phyloP scores from a whole-genome alignment of 2,113 vertebrate genomes.

The Sisor rabdophorus region DNA sequence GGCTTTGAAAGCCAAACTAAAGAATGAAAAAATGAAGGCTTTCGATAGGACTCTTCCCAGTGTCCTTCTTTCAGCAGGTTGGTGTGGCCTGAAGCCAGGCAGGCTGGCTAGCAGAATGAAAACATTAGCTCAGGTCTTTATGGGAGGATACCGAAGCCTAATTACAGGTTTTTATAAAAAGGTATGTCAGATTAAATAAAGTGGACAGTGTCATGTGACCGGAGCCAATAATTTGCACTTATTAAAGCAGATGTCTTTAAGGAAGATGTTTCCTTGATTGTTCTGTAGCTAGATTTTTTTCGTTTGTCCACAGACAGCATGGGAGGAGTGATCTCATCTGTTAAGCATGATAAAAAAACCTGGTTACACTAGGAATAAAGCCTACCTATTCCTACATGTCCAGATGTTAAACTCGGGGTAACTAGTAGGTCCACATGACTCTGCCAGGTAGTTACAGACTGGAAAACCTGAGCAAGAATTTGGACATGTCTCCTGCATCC shows the following conservation, averaged over 20 bases:
- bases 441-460: constrained; percentile 37
- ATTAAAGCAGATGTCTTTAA: constrained; percentile 19
- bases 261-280: constrained; percentile 8
- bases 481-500: constrained; percentile 28
- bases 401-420: neutral
- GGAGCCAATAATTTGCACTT: constrained; percentile 3
- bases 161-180: constrained; percentile 27
- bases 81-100: neutral
- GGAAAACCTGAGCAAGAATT: constrained; percentile 44
- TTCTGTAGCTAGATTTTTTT: neutral
- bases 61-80: neutral
- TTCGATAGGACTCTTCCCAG: constrained; percentile 29
- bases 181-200: constrained; percentile 19
- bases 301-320: neutral
- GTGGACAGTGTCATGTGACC: constrained; percentile 8
- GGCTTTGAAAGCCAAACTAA: neutral
- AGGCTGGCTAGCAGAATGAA: constrained; percentile 30
- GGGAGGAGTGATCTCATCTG: neutral
- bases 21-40: constrained; percentile 14
- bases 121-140: constrained; percentile 25
- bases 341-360: neutral
- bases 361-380: neutral
- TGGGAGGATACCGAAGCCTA: constrained; percentile 4
- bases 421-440: constrained; percentile 24
- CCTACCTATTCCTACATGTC: neutral